Base-by-base conservation (phyloP, 2,797 vertebrate genomes). In the Gobionotothen gibberifrons region DNA sequence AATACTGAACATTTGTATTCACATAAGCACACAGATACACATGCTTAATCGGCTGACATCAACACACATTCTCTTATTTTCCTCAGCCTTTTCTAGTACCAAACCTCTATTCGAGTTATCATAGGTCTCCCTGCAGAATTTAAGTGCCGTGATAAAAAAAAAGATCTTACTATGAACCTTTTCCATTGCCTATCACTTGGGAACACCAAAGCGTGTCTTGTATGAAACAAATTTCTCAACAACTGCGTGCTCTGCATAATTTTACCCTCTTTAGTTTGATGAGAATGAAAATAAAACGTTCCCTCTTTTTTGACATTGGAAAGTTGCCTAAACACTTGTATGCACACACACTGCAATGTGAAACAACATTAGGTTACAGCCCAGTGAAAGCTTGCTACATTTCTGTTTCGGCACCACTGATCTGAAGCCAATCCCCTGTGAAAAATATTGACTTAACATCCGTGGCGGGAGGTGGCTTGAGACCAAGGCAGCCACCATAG, bases 361-460 rank as follows among this genome's bases (percentile, higher is more conserved):
- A 81, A 89, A 85, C 69, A 66, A 71, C 64, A 74, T 58, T 53
- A 76, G 79, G 66, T 78, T 77, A 57, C 42, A 80, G 66, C 52
- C 55, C 42, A 68, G 71, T 47, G n/a, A 55, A 68, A 60, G 74
- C 61, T 76, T 40, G 66, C 39, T 55, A 36, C 68, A 70, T 77
- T 88, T 81, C 77, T 79, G 68, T 78, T 87, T 82, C 77, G 47
- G 80, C 78, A 76, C 67, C 80, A 60, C 56, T 86, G 87, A 84
- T 84, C 83, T 77, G 71, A 83, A 84, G 62, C 87, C 77, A 81
- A 83, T 87, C 74, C 80, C 76, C 55, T 83, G 54, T 63, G 82
- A 73, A 74, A 73, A 85, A 76, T 83, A 88, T 87, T 84, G 81
- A 90, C 78, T 70, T 61, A 83, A 77, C 71, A 76, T 47, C 66